phyloP scores from a whole-genome alignment of 2,797 vertebrate species.

The Trachurus trachurus region DNA sequence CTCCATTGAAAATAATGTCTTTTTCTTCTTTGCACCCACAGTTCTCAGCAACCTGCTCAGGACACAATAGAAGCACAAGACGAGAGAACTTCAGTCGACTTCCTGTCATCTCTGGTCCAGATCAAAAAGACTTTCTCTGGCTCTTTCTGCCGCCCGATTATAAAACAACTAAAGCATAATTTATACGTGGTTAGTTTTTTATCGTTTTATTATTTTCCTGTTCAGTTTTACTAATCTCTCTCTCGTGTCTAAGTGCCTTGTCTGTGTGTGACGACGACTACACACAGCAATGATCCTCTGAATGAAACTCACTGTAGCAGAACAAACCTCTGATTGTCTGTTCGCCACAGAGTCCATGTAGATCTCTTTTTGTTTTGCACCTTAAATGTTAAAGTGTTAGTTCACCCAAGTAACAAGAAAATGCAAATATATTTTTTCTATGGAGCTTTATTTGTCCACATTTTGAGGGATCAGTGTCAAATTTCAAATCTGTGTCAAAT shows the following conservation, averaged over 20 bases:
- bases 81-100: background rate
- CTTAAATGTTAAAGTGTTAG: background rate
- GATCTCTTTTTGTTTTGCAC: background rate
- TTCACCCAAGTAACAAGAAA: background rate
- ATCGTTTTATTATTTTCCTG: background rate
- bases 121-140: background rate
- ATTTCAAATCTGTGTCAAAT: too few relatives aligned
- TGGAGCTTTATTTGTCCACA: background rate
- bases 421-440: background rate
- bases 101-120: background rate
- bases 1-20: too few relatives aligned
- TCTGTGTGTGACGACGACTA: conserved; percentile 13
- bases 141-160: background rate
- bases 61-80: conserved; percentile 62
- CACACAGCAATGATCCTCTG: background rate
- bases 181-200: background rate
- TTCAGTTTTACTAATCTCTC: background rate
- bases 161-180: background rate
- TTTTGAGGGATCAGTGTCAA: background rate
- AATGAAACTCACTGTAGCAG: too few relatives aligned
- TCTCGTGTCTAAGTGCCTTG: background rate
- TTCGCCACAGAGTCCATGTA: background rate
- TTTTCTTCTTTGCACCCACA: conserved; percentile 47
- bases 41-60: conserved; percentile 81
- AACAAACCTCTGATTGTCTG: background rate